Conservation (phyloP, 2,113 vertebrate species). For the Pituophis catenifer region DNA sequence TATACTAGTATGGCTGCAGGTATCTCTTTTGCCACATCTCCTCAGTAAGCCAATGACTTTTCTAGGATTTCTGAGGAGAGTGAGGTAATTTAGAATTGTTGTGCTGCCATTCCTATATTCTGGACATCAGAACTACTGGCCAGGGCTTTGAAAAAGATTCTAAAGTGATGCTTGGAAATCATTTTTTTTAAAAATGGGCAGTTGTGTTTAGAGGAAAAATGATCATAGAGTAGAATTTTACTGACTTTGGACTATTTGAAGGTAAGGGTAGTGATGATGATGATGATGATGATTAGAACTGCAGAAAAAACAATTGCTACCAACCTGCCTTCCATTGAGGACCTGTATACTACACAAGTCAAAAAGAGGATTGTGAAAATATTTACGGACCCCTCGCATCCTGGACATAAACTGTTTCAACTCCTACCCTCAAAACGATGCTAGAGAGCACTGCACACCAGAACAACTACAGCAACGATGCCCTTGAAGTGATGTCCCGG, state of each 20-base stretch:
- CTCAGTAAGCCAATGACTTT: neutral
- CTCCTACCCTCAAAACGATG: no score
- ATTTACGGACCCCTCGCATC: no score
- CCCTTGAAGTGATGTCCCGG: no score
- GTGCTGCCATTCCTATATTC: neutral
- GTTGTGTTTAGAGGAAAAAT: constrained; percentile 44
- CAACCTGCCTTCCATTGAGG: no score
- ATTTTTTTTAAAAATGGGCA: constrained; percentile 37
- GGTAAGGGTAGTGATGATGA: neutral
- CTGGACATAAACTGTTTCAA: no score
- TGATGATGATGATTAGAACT: neutral
- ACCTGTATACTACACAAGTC: no score
- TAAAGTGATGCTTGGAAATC: neutral
- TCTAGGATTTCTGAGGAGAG: neutral
- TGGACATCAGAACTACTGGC: neutral
- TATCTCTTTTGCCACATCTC: neutral
- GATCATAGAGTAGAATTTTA: constrained; percentile 17
- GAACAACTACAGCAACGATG: no score
- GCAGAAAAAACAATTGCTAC: no score
- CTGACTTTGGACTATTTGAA: constrained; percentile 36
- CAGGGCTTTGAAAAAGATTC: neutral
- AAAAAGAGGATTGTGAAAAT: no score
- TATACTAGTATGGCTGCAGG: neutral
- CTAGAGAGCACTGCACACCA: no score
- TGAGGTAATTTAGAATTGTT: neutral